Evolutionary conservation across 2,888 invertebrate species (phyloP).

Genomic region (Falcaria lacertinaria): DNA sequence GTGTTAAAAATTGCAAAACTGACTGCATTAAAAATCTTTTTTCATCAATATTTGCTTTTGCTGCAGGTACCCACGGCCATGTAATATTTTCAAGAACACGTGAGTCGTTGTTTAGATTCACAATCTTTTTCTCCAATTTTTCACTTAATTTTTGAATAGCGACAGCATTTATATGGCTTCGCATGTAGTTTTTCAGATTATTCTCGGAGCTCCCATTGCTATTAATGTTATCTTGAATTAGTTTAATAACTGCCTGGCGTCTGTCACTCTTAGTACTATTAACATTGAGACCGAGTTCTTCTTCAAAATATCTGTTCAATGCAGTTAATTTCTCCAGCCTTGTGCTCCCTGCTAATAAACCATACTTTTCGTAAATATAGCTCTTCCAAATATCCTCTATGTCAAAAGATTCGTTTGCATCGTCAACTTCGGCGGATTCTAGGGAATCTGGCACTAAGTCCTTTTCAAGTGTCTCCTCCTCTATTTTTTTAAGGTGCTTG

Average conservation of each 20-base stretch:
- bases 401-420: conserved; percentile 45
- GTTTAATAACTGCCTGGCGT: conserved; percentile 52
- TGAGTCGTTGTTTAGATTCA: conserved; percentile 57
- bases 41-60: conserved; percentile 46
- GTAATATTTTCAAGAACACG: conserved; percentile 44
- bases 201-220: conserved; percentile 33
- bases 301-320: conserved; percentile 46
- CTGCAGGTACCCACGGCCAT: conserved; percentile 45
- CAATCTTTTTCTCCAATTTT: conserved; percentile 51
- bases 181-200: conserved; percentile 45
- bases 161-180: conserved; percentile 47
- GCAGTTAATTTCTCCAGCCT: conserved; percentile 50
- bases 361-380: conserved; percentile 58
- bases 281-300: conserved; percentile 51
- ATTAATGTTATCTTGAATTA: conserved; percentile 49
- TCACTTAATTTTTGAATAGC: conserved; percentile 47
- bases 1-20: conserved; percentile 47
- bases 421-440: conserved; percentile 37
- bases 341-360: conserved; percentile 44
- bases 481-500: conserved; percentile 31
- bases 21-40: conserved; percentile 52
- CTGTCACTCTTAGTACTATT: conserved; percentile 61
- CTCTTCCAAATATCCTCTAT: conserved; percentile 64
- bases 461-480: conserved; percentile 34
- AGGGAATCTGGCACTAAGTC: conserved; percentile 24